These are phyloP conservation scores for Trachelipus rathkii DNA, from an alignment of 1,140 invertebrate species.

Conservation along the genomic window DNA sequence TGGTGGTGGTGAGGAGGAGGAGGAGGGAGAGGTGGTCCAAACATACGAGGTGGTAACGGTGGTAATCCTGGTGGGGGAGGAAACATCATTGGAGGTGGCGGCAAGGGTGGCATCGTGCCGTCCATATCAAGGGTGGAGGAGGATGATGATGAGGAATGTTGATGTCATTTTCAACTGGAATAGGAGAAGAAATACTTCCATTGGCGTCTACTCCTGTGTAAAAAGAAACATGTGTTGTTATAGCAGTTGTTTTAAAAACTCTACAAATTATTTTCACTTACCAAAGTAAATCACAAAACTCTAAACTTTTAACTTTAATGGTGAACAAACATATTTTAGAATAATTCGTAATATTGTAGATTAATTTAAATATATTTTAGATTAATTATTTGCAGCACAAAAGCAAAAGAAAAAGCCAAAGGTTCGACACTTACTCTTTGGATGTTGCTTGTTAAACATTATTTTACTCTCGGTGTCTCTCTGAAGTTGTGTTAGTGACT, in stretches of 20 bases:
- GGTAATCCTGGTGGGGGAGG: slow-evolving; percentile 12
- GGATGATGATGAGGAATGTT: slow-evolving; percentile 12
- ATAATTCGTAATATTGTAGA: not conserved
- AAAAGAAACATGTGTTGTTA: not conserved
- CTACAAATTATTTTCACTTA: not conserved
- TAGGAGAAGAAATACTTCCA: slow-evolving; percentile 22
- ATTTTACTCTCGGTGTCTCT: slow-evolving; percentile 17
- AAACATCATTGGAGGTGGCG: slow-evolving; percentile 1
- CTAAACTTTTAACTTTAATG: not conserved
- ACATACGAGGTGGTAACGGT: slow-evolving; percentile 17
- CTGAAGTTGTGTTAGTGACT: slow-evolving; percentile 18
- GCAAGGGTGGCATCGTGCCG: not conserved
- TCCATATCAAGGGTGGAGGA: slow-evolving; percentile 14
- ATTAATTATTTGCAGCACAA: no score
- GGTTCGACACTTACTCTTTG: slow-evolving; percentile 13
- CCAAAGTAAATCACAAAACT: no score
- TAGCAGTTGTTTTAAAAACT: not conserved
- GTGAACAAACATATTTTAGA: not conserved
- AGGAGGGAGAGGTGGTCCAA: slow-evolving; percentile 16
- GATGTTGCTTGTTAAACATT: slow-evolving; percentile 8
- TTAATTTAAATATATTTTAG: slow-evolving; percentile 3
- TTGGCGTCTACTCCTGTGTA: slow-evolving; percentile 20
- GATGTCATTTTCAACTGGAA: not conserved
- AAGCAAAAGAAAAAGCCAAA: not conserved
- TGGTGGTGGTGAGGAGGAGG: not conserved